Conservation (phyloP, 2,797 vertebrate genomes). For the Uromys caudimaculatus region DNA sequence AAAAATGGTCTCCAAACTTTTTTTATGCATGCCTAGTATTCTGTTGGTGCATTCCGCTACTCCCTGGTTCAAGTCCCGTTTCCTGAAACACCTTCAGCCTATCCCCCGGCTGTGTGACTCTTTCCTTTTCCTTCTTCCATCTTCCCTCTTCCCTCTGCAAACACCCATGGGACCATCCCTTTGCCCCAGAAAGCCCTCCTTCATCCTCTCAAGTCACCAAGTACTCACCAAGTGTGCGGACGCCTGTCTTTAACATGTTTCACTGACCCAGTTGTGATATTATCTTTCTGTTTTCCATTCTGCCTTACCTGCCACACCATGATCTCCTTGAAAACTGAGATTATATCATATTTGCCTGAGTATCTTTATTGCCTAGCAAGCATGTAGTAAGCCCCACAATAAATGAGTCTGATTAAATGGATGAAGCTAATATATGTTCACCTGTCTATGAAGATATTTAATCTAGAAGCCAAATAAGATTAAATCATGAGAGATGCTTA, state of each 20-base stretch:
- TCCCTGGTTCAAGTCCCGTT: background rate
- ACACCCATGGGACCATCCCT: accelerated
- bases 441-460: background rate
- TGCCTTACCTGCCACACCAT: accelerated
- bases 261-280: too few species aligned
- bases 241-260: accelerated
- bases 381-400: background rate
- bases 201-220: accelerated
- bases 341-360: background rate
- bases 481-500: background rate
- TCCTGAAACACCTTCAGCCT: background rate
- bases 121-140: background rate
- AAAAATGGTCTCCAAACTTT: background rate
- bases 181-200: background rate
- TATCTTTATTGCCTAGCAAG: background rate
- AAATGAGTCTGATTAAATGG: background rate
- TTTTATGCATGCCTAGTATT: background rate
- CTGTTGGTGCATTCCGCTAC: background rate
- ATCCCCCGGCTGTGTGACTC: background rate
- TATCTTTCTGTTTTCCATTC: accelerated
- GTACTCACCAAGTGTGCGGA: background rate
- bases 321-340: background rate
- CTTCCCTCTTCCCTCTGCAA: background rate
- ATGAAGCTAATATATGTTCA: background rate
- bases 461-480: background rate